Conservation (phyloP, 1,140 invertebrate genomes). For the Drosophila mauritiana region DNA sequence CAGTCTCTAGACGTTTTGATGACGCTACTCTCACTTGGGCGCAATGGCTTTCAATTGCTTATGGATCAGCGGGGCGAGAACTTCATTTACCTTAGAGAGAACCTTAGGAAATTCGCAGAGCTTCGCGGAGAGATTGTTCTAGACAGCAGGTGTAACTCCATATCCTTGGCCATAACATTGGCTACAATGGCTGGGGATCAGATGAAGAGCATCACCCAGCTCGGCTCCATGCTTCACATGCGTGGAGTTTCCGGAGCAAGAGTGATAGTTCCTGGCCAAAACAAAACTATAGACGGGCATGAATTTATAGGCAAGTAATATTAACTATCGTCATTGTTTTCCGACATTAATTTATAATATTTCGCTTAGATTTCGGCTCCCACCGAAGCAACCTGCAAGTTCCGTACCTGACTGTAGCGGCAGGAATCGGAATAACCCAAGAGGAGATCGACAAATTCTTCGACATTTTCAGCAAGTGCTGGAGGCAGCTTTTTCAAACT, state of each 20-base stretch:
- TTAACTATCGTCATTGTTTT: too few relatives aligned
- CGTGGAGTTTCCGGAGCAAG: constrained; percentile 82
- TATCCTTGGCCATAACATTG: constrained; percentile 89
- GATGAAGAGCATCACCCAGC: constrained; percentile 39
- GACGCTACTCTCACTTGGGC: constrained; percentile 91
- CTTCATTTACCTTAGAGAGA: constrained; percentile 88
- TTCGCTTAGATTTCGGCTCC: constrained; percentile 74
- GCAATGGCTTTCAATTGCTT: constrained; percentile 88
- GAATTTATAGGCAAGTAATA: constrained; percentile 63
- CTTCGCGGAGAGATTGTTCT: constrained; percentile 88
- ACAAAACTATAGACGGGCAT: constrained; percentile 71
- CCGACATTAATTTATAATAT: neutral
- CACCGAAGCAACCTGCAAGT: constrained; percentile 50
- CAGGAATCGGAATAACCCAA: constrained; percentile 68
- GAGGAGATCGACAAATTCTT: constrained; percentile 81
- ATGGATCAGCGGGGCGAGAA: constrained; percentile 88
- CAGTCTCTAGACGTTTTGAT: constrained; percentile 93
- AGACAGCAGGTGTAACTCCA: constrained; percentile 89
- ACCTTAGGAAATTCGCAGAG: constrained; percentile 87
- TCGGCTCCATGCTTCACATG: constrained; percentile 83
- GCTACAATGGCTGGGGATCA: constrained; percentile 14
- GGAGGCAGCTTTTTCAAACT: constrained; percentile 32
- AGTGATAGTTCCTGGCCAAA: constrained; percentile 64
- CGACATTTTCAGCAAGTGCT: constrained; percentile 71
- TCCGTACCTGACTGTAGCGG: constrained; percentile 83